A percentile compares a stretch with the other conserved stretches of the same genome.
Conservation (phyloP, 2,797 vertebrate species). For the Garrulus glandarius region DNA sequence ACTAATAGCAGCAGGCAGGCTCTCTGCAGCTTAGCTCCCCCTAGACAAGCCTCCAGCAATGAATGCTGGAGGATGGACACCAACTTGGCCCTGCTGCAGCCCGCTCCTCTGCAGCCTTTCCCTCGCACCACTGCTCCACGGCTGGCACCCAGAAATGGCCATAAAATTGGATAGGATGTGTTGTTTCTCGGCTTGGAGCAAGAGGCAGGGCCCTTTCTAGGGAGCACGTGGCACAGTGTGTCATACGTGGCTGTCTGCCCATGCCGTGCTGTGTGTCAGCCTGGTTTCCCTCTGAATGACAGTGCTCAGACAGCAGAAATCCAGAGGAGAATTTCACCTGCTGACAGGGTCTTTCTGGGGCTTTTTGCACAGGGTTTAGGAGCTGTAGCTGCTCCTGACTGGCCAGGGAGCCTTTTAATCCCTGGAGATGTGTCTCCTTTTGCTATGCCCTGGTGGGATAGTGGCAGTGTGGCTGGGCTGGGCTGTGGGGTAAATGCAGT, state of each 20-base stretch:
- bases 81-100: not conserved
- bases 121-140: not conserved
- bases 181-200: not conserved
- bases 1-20: not conserved
- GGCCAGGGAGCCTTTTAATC: not conserved
- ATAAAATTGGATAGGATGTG: not conserved
- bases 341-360: not conserved
- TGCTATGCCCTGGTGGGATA: fast-evolving
- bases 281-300: not conserved
- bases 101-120: not conserved
- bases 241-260: fast-evolving
- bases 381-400: not conserved
- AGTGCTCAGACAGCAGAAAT: not conserved
- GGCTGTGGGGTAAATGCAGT: not conserved
- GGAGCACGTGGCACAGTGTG: not conserved
- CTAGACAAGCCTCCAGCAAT: not conserved
- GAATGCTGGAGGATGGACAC: not conserved
- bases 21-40: not conserved
- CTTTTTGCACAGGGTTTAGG: not conserved
- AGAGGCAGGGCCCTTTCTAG: not conserved
- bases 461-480: fast-evolving
- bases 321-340: not conserved
- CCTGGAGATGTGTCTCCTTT: not conserved
- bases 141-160: not conserved
- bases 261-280: not conserved